A percentile compares a stretch with the other conserved stretches of the same genome.
phyloP scores from a whole-genome alignment of 2,888 invertebrate genomes.

The Syrphus vitripennis region DNA sequence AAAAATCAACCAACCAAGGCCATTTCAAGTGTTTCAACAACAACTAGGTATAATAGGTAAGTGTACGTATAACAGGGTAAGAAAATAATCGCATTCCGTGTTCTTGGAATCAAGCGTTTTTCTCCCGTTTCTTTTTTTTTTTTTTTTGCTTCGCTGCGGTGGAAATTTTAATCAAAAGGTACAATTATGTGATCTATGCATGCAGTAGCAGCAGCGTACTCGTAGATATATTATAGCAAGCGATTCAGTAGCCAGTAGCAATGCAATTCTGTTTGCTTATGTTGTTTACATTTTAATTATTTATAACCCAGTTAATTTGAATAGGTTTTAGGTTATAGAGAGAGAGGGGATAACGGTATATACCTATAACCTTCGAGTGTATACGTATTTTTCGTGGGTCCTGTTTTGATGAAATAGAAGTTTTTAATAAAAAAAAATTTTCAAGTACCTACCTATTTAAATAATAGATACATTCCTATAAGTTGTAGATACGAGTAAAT shows the following conservation, averaged over 20 bases:
- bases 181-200: conserved; percentile 31
- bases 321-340: conserved; percentile 11
- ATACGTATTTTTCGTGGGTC: conserved; percentile 4
- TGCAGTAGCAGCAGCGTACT: neutral
- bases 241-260: conserved; percentile 25
- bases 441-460: neutral
- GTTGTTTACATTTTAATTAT: conserved; percentile 65
- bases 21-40: conserved; percentile 37
- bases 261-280: conserved; percentile 8
- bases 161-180: conserved; percentile 23
- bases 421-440: neutral
- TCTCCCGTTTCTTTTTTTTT: neutral
- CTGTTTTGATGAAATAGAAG: neutral
- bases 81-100: conserved; percentile 8
- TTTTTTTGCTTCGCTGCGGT: neutral
- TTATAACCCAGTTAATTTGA: conserved; percentile 71
- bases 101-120: conserved; percentile 19
- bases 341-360: neutral
- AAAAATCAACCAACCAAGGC: conserved; percentile 54
- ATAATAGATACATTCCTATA: neutral
- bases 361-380: neutral
- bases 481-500: no score
- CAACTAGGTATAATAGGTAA: neutral
- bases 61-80: neutral
- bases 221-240: neutral